These are phyloP conservation scores for Hymenochirus boettgeri DNA, from an alignment of 2,113 vertebrate genomes.

Conservation along the genomic window DNA sequence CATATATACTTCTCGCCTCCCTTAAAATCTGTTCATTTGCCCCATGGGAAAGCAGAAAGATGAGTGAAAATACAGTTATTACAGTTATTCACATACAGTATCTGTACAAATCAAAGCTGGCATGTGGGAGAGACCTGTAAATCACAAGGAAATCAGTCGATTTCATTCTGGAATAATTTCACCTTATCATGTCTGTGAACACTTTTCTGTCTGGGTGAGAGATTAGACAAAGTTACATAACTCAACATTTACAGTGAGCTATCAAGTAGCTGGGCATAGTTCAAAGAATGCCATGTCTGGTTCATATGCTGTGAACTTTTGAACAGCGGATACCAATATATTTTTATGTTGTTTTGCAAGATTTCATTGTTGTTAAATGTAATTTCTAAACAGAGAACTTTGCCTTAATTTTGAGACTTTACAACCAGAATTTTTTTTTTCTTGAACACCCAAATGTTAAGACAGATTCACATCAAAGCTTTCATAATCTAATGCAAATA, in stretches of 20 bases:
- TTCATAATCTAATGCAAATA: too few relatives aligned
- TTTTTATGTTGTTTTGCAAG: neutral
- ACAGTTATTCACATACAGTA: too few relatives aligned
- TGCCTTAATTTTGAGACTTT: neutral
- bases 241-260: neutral
- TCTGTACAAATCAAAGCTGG: too few relatives aligned
- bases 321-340: slow-evolving; percentile 18
- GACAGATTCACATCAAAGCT: too few relatives aligned
- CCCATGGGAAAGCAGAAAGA: too few relatives aligned
- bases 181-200: neutral
- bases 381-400: neutral
- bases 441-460: too few relatives aligned
- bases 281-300: slow-evolving; percentile 11
- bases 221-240: neutral
- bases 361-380: slow-evolving; percentile 14
- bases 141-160: too few relatives aligned
- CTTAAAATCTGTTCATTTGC: too few relatives aligned
- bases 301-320: slow-evolving; percentile 8
- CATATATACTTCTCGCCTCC: too few relatives aligned
- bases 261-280: slow-evolving; percentile 13
- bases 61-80: too few relatives aligned
- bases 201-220: neutral
- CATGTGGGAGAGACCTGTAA: too few relatives aligned
- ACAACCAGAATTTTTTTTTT: neutral
- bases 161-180: too few relatives aligned